phyloP scores from a whole-genome alignment of 1,140 invertebrate genomes.

The Dreissena polymorpha region DNA sequence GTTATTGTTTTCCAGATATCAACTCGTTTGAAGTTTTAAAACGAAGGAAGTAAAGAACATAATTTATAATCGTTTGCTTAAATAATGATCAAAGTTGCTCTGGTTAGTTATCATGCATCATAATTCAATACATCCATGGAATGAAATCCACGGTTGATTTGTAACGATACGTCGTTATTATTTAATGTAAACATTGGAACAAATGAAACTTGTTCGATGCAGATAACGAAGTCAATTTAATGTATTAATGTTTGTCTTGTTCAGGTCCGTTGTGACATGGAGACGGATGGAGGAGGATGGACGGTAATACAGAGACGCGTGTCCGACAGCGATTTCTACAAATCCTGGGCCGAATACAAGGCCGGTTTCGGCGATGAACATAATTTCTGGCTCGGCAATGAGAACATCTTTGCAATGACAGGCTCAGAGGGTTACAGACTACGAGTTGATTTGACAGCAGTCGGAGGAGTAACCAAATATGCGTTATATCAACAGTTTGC shows the following conservation, averaged over 20 bases:
- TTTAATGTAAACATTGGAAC: too few relatives aligned
- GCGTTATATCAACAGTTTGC: background rate
- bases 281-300: slow-evolving; percentile 9
- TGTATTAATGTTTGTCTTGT: background rate
- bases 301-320: slow-evolving; percentile 22
- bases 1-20: too few relatives aligned
- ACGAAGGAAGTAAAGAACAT: too few relatives aligned
- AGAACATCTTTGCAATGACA: slow-evolving; percentile 5
- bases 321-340: slow-evolving; percentile 78
- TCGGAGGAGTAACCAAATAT: background rate
- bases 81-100: too few relatives aligned
- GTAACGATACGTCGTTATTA: too few relatives aligned
- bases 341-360: slow-evolving; percentile 7
- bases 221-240: too few relatives aligned
- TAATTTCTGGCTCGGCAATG: slow-evolving; percentile 25
- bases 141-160: too few relatives aligned
- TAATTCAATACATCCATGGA: too few relatives aligned
- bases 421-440: background rate
- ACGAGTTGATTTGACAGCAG: background rate
- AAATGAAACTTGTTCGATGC: too few relatives aligned
- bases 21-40: too few relatives aligned
- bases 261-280: background rate
- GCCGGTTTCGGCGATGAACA: slow-evolving; percentile 7
- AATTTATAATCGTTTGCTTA: too few relatives aligned
- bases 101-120: too few relatives aligned